Percentiles rank a stretch among this genome's conserved stretches.
Conservation (phyloP, 2,113 vertebrate genomes). For the Upupa epops region DNA sequence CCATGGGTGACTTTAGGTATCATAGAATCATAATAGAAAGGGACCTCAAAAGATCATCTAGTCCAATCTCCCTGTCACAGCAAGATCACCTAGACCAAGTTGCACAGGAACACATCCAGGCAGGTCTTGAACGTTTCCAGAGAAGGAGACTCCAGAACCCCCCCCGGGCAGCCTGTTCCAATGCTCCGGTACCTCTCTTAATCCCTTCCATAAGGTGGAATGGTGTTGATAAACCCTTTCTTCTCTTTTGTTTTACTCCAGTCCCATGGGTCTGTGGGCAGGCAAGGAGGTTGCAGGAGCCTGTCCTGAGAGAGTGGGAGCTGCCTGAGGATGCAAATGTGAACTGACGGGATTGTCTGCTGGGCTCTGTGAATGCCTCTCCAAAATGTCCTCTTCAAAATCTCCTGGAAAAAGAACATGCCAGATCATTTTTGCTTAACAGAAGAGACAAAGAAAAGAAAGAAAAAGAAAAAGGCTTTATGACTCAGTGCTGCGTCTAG, state of each 20-base stretch:
- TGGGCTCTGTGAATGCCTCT: not conserved
- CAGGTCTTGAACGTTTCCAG: no score
- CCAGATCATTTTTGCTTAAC: not conserved
- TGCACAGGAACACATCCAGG: no score
- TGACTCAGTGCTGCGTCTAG: conserved; percentile 49
- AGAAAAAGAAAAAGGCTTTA: not conserved
- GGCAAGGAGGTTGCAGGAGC: fast-evolving
- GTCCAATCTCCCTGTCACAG: no score
- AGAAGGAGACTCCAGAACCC: no score
- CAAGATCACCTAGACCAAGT: no score
- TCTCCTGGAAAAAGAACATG: not conserved
- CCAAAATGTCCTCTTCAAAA: not conserved
- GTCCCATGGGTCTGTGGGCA: not conserved
- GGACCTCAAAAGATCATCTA: no score
- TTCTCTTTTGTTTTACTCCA: not conserved
- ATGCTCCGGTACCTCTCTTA: not conserved
- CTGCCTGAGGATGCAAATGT: not conserved
- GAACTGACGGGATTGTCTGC: not conserved
- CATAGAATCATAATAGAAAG: no score
- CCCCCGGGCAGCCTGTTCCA: no score
- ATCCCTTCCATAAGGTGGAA: not conserved
- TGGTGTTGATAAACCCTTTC: fast-evolving
- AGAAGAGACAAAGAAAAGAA: not conserved
- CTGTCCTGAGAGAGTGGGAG: not conserved
- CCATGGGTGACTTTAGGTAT: not conserved